A percentile compares a stretch with the other conserved stretches of the same genome.
These are phyloP conservation scores for Sepiola atlantica DNA, from an alignment of 2,888 invertebrate genomes.

Conservation along the genomic window DNA sequence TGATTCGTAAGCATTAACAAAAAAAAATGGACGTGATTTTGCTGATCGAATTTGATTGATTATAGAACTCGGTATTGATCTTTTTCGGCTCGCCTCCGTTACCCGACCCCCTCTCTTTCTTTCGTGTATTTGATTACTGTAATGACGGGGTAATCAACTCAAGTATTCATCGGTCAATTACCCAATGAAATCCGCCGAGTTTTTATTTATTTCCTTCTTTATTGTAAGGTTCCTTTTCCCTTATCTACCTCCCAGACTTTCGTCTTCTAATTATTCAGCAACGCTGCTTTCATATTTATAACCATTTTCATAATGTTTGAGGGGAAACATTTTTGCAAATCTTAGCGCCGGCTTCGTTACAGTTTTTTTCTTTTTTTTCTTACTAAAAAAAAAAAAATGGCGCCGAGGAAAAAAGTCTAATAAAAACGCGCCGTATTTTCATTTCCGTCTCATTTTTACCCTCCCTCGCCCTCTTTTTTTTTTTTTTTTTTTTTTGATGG, in stretches of 20 bases:
- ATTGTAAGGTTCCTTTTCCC: background rate
- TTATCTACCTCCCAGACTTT: background rate
- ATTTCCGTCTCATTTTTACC: too few species aligned
- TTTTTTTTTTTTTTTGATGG: too few species aligned
- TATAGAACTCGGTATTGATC: background rate
- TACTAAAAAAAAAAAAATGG: too few species aligned
- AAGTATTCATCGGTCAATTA: constrained; percentile 14
- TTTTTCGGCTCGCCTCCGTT: background rate
- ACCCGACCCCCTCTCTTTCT: background rate
- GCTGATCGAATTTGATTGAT: background rate
- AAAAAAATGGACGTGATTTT: background rate
- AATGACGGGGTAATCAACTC: background rate
- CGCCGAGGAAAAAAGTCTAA: too few species aligned
- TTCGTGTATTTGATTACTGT: background rate
- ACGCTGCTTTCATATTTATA: background rate
- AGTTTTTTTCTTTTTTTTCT: too few species aligned
- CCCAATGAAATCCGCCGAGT: background rate
- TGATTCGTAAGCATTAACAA: background rate
- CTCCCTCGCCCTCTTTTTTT: too few species aligned
- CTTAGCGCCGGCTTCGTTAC: too few species aligned
- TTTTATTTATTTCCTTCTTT: background rate
- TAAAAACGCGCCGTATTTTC: too few species aligned
- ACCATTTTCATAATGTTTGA: background rate
- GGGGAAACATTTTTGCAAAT: background rate
- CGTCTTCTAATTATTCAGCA: background rate